Conservation (phyloP, 2,113 vertebrate species). For the Sialia sialis region DNA sequence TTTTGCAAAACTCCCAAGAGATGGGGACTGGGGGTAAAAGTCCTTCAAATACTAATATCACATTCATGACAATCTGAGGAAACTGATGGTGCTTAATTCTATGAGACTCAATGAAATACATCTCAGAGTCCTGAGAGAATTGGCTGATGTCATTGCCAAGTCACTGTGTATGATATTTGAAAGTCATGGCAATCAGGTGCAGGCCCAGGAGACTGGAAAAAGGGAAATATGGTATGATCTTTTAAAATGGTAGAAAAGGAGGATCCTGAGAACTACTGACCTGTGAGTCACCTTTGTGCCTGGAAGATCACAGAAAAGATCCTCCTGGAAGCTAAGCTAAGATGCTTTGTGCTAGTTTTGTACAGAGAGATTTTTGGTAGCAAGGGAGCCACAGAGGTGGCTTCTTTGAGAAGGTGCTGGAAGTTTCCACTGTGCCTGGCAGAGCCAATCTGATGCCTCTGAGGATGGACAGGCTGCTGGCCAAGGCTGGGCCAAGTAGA, state of each 20-base stretch:
- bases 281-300: no score
- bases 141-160: neutral
- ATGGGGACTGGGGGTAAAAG: no score
- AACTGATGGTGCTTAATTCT: no score
- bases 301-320: neutral
- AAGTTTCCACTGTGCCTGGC: neutral
- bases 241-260: neutral
- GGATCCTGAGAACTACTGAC: no score
- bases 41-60: no score
- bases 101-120: no score
- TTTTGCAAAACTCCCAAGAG: no score
- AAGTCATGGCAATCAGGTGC: neutral
- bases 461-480: rapidly evolving
- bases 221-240: neutral
- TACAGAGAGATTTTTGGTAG: rapidly evolving
- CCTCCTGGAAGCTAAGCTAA: neutral
- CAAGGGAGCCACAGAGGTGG: neutral
- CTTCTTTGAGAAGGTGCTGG: neutral
- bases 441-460: neutral
- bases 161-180: neutral
- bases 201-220: neutral
- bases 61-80: no score
- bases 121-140: neutral
- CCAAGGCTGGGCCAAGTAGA: no score
- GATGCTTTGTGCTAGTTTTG: neutral